phyloP scores from a whole-genome alignment of 2,888 invertebrate genomes.

The Cyrtodaria siliqua region DNA sequence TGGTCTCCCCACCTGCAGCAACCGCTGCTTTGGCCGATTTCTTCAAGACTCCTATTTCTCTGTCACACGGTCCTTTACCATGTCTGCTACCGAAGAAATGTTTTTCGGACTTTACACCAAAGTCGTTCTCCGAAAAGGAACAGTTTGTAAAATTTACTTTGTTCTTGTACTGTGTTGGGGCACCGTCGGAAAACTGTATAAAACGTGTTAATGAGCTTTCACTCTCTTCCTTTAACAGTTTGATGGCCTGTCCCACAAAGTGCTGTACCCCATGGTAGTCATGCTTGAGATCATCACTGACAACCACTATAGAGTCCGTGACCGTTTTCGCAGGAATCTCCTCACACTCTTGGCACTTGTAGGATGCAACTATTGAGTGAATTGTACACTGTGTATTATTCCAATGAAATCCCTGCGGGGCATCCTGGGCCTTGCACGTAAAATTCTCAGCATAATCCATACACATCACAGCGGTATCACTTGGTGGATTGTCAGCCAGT shows the following conservation, averaged over 20 bases:
- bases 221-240: not conserved
- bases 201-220: not conserved
- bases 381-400: slow-evolving; percentile 23
- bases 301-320: slow-evolving; percentile 3
- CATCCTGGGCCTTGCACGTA: slow-evolving; percentile 33
- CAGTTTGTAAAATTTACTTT: slow-evolving; percentile 3
- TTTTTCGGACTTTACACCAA: slow-evolving; percentile 6
- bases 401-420: slow-evolving; percentile 24
- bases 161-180: slow-evolving; percentile 16
- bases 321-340: not conserved
- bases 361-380: slow-evolving; percentile 31
- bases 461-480: no score
- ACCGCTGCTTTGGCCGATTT: no score
- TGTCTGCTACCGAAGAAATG: slow-evolving; percentile 11
- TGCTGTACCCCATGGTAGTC: slow-evolving; percentile 7
- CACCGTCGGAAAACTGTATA: slow-evolving; percentile 6
- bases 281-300: slow-evolving; percentile 13
- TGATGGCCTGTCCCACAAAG: not conserved
- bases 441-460: slow-evolving; percentile 25
- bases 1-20: no score
- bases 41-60: slow-evolving; percentile 8
- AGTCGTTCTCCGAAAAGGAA: slow-evolving; percentile 10
- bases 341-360: not conserved
- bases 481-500: no score
- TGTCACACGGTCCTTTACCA: slow-evolving; percentile 12